phyloP scores from a whole-genome alignment of 2,113 vertebrate genomes.

The Halichoerus grypus region DNA sequence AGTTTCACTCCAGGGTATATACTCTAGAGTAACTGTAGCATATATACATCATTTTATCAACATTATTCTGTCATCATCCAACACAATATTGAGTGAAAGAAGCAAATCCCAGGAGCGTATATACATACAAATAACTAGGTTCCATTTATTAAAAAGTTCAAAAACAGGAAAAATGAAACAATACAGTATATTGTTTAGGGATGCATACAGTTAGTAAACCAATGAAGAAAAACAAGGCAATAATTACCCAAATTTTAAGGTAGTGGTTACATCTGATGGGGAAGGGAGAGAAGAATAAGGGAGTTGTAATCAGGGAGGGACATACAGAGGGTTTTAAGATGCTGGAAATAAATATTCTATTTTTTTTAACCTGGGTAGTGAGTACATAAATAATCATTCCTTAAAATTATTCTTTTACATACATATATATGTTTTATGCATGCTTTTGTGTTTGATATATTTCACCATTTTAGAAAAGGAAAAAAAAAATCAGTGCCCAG shows the following conservation, averaged over 20 bases:
- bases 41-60: background rate
- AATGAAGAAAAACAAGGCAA: slow-evolving; percentile 8
- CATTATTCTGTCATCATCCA: background rate
- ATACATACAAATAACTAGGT: background rate
- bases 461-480: slow-evolving; percentile 4
- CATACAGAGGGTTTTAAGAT: background rate
- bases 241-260: slow-evolving; percentile 3
- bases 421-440: background rate
- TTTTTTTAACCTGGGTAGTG: slow-evolving; percentile 30
- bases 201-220: slow-evolving; percentile 23
- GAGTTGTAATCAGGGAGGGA: background rate
- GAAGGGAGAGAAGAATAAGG: background rate
- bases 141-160: slow-evolving; percentile 24
- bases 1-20: background rate
- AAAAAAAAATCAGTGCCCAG: slow-evolving; percentile 15
- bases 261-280: background rate
- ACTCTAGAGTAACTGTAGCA: slow-evolving; percentile 16
- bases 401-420: slow-evolving; percentile 39
- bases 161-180: slow-evolving; percentile 26
- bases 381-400: slow-evolving; percentile 10
- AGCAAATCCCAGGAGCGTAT: background rate
- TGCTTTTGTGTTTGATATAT: background rate
- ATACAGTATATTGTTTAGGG: background rate
- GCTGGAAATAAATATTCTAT: background rate
- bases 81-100: slow-evolving; percentile 9